Percentiles rank a stretch among this genome's conserved stretches.
phyloP scores from a whole-genome alignment of 2,888 invertebrate species.

The Agapetus fuscipes region DNA sequence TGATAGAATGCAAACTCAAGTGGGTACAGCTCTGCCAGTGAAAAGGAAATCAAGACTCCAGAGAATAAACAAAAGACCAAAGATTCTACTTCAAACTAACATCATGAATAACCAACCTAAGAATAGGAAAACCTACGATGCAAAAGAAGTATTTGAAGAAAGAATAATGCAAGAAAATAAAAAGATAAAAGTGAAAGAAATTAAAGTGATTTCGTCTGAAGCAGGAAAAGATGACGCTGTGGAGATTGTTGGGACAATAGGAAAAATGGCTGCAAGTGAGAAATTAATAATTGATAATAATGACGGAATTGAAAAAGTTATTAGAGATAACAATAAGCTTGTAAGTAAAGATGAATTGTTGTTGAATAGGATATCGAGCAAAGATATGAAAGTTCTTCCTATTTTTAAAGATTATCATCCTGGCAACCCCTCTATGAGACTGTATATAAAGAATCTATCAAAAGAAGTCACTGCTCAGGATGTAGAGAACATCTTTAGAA shows the following conservation, averaged over 20 bases:
- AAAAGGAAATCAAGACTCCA: constrained; percentile 34
- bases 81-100: background rate
- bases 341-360: constrained; percentile 47
- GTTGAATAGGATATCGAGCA: constrained; percentile 56
- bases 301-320: constrained; percentile 2
- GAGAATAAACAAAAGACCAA: constrained; percentile 15
- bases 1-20: constrained; percentile 25
- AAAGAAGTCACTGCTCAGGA: constrained; percentile 70
- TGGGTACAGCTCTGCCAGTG: constrained; percentile 26
- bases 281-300: too few relatives aligned
- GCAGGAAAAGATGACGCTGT: constrained; percentile 27
- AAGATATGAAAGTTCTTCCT: constrained; percentile 62
- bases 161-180: constrained; percentile 32
- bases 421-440: constrained; percentile 69
- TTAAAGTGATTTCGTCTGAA: constrained; percentile 32
- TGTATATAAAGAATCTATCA: constrained; percentile 89
- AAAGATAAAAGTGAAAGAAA: constrained; percentile 38
- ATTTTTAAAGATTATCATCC: constrained; percentile 80
- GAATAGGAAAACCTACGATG: constrained; percentile 22
- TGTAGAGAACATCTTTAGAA: constrained; percentile 64
- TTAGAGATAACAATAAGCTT: constrained; percentile 19
- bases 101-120: constrained; percentile 2
- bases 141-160: constrained; percentile 38
- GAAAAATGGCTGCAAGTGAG: constrained; percentile 28
- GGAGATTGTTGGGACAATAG: constrained; percentile 36